A percentile compares a stretch with the other conserved stretches of the same genome.
These are phyloP conservation scores for Cavia porcellus DNA, from an alignment of 2,113 vertebrate species.

Conservation along the genomic window DNA sequence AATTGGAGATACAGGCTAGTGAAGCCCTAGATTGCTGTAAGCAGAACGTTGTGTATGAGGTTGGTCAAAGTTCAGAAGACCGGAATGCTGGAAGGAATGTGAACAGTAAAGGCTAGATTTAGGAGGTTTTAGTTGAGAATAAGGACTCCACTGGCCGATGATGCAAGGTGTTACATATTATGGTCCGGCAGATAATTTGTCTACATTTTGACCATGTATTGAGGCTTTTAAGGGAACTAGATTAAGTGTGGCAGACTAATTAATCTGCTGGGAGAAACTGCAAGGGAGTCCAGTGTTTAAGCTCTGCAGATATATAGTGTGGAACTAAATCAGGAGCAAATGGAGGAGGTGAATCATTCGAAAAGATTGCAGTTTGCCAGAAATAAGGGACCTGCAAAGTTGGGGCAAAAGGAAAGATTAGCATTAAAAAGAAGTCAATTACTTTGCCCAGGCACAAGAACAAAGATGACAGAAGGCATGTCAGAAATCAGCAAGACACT, in stretches of 20 bases:
- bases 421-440: not conserved
- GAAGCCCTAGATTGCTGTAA: not conserved
- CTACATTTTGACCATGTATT: not conserved
- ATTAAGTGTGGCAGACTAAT: not conserved
- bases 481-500: not conserved
- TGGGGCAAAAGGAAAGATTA: not conserved
- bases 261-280: not conserved
- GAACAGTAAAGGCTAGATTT: not conserved
- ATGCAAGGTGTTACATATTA: not conserved
- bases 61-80: not conserved
- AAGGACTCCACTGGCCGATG: not conserved
- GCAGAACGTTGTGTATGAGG: not conserved
- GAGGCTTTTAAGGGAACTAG: not conserved
- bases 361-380: not conserved
- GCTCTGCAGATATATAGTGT: not conserved
- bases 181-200: not conserved
- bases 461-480: not conserved
- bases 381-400: not conserved
- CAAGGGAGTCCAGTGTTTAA: not conserved
- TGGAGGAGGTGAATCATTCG: not conserved
- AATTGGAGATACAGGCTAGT: not conserved
- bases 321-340: not conserved
- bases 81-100: not conserved
- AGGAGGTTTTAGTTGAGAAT: not conserved
- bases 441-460: not conserved